A percentile compares a stretch with the other conserved stretches of the same genome.
Conservation (phyloP, 2,797 vertebrate genomes). For the Anisognathus igniventris region DNA sequence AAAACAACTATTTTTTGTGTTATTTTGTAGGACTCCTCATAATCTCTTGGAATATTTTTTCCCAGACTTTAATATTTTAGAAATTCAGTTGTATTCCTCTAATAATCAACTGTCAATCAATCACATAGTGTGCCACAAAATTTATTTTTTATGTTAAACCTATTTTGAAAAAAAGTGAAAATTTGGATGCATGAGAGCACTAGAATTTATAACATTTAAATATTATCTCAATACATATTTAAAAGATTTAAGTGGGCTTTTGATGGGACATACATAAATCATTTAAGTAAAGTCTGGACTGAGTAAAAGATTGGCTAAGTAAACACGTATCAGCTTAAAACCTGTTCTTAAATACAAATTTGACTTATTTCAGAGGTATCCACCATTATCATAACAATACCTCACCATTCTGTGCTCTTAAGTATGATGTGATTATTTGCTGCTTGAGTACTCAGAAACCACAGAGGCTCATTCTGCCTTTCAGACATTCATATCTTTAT, state of each 20-base stretch:
- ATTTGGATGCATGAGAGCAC: not conserved
- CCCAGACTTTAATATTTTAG: not conserved
- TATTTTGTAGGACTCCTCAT: not conserved
- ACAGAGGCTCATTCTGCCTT: not conserved
- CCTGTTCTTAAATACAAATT: not conserved
- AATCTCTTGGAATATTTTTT: not conserved
- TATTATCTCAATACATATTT: not conserved
- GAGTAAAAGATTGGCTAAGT: not conserved
- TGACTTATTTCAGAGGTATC: not conserved
- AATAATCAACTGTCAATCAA: not conserved
- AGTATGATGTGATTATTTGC: not conserved
- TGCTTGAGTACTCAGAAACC: not conserved
- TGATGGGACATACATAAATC: not conserved
- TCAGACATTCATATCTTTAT: not conserved
- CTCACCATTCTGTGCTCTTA: not conserved
- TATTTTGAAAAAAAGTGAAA: not conserved
- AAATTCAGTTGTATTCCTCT: not conserved
- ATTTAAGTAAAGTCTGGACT: not conserved
- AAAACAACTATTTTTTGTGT: not conserved
- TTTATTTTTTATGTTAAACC: not conserved
- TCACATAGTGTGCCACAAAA: not conserved
- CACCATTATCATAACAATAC: not conserved
- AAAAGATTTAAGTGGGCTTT: not conserved
- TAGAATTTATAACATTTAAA: not conserved
- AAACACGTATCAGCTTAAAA: not conserved